Evolutionary conservation across 2,797 vertebrate genomes (phyloP), one percentile per base, ranked within the genome.

Genomic region (Tachyglossus aculeatus): DNA sequence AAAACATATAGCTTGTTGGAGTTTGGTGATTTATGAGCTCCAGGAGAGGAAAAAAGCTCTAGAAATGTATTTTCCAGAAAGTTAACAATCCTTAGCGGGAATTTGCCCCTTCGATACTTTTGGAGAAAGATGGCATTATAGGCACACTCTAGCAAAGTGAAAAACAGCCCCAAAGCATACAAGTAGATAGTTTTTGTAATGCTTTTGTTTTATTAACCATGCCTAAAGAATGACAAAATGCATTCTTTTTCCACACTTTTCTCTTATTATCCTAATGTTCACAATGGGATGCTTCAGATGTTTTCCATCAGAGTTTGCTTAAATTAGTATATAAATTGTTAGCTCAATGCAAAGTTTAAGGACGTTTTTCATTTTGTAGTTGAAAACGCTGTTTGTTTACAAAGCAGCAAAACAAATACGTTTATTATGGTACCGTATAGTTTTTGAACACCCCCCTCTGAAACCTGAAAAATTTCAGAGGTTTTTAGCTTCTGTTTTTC

Each of bases 401-500:
- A 73, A 78, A 74, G 56, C 32, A 68, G 64, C 44, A 14, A 73
- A 81, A 72, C 67, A 62, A 67, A 79, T 70, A 50, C 1, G 22
- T 32, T 63, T 69, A 18, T 74, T 36, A 56, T 39, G 34, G 63
- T 45, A 7, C 29, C 54, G 37, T 38, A 53, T 64, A 57, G 44
- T 68, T 51, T 34, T 37, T 27, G 72, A 40, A 72, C 48, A 40
- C 58, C 75, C 40, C n/a, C 18, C 68, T 74, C 19, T 8, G 31
- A 53, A 58, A 68, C n/a, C 71, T 67, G 53, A 76, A 81, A 57
- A 34, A 50, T 80, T 82, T 59, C 74, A 54, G 60, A 87, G 83
- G 52, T 6, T 36, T 52, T 39, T 44, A 37, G 3, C 16, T 64
- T 62, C 69, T 74, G 58, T 5, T 43, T 44, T n/a, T 25, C 9